Percentiles rank a stretch among this genome's conserved stretches.
Evolutionary conservation across 2,113 vertebrate genomes (phyloP).

Genomic region (Ophthalmolycus amberensis): DNA sequence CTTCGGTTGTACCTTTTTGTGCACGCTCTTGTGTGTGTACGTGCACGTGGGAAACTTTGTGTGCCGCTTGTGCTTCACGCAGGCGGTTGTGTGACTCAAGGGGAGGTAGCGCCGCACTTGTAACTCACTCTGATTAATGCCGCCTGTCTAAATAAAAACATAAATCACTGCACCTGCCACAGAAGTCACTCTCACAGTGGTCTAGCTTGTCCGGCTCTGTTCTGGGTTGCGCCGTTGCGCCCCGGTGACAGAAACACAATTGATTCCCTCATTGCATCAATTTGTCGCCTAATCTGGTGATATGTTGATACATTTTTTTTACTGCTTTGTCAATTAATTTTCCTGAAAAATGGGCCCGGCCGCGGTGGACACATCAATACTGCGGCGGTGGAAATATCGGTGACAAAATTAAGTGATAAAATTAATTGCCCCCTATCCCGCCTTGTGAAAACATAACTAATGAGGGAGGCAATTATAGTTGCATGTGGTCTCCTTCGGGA

Average conservation of each 20-base stretch:
- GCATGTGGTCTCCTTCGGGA: constrained; percentile 84
- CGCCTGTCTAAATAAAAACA: constrained; percentile 83
- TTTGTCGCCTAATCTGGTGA: constrained; percentile 87
- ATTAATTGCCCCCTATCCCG: constrained; percentile 85
- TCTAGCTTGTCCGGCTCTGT: constrained; percentile 70
- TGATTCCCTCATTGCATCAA: constrained; percentile 88
- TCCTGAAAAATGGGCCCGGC: constrained; percentile 81
- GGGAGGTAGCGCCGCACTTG: constrained; percentile 75
- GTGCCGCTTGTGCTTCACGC: constrained; percentile 49
- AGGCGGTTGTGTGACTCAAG: constrained; percentile 60
- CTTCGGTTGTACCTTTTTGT: constrained; percentile 49
- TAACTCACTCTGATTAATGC: constrained; percentile 87
- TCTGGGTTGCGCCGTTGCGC: constrained; percentile 65
- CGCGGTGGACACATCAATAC: constrained; percentile 81
- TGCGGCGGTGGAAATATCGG: constrained; percentile 74
- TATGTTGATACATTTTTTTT: constrained; percentile 85
- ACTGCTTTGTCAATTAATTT: constrained; percentile 88
- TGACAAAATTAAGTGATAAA: constrained; percentile 89
- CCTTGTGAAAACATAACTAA: constrained; percentile 87
- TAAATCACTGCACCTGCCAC: constrained; percentile 83
- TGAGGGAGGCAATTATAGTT: constrained; percentile 88
- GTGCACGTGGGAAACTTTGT: constrained; percentile 19
- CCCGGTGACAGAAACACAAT: constrained; percentile 83
- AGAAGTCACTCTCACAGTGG: constrained; percentile 80
- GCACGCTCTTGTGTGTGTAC: constrained; percentile 36